Evolutionary conservation across 2,113 vertebrate genomes (phyloP), one percentile per base, ranked within the genome.

Genomic region (Sceloporus undulatus): DNA sequence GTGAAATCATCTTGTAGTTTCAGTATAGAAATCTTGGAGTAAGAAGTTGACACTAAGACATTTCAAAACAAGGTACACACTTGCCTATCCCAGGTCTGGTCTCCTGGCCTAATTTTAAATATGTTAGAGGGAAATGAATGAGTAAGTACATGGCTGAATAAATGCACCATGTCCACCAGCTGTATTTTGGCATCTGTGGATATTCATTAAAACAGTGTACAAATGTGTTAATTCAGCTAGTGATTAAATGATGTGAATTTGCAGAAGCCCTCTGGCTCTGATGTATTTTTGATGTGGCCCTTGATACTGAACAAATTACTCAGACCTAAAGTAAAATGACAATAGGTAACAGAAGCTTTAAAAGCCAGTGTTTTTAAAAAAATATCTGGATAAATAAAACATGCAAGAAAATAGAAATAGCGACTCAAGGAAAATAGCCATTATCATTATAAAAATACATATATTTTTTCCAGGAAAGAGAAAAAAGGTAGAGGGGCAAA

Each of bases 171-270:
- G 23, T 74, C 48, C 21, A 59, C 83, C 52, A 85, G 70, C 83
- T 84, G 52, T 59, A 25, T n/a, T 75, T 38, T 38, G n/a, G 21
- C 83, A 85, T 75, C 70, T 75, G 70, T 59, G 21, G 54, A 8
- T 85, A 56, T 85, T 85, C 54, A 75, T 85, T 54, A 75, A 73
- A 74, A 56, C 59, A n/a, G 14, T 75, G 34, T 85, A 19, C 52
- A 40, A 38, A 75, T 56, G 34, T 40, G 83, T 59, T 85, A 85
- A 77, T 77, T 29, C 14, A 65, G 27, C 73, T 78, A 25, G 21
- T n/a, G 2, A 38, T 85, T 66, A 66, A 77, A 65, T 85, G 42
- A 42, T 59, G 76, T 48, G 29, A 27, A 34, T 68, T 86, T 79
- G 75, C 13, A n/a, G 11, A 68, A 9, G 11, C 34, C 34, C 38